Evolutionary conservation across 30 jellyfish, hydroid and myxozoan species (phyloP).

Genomic region (Cassiopea xamachana): DNA sequence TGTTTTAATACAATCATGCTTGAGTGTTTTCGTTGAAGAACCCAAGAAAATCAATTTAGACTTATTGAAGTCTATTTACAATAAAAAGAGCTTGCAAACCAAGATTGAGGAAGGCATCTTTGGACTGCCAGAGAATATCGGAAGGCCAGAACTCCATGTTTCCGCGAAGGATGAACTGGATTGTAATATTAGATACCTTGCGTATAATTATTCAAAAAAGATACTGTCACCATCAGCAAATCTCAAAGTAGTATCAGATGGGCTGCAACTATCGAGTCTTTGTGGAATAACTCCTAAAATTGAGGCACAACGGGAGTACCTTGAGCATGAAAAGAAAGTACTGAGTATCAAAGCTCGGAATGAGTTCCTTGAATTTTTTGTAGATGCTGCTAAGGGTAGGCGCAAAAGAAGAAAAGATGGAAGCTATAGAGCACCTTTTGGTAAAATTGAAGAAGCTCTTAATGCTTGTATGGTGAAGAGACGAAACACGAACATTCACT

Average conservation of each 20-base stretch:
- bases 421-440: conserved; percentile 65
- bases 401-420: conserved; percentile 51
- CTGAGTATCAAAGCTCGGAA: conserved; percentile 3
- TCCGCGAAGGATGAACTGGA: conserved; percentile 70
- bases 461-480: conserved; percentile 70
- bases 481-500: conserved; percentile 16
- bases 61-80: conserved; percentile 19
- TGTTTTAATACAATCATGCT: conserved; percentile 23
- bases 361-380: conserved; percentile 58
- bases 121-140: conserved; percentile 65
- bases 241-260: conserved; percentile 77
- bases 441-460: conserved; percentile 74
- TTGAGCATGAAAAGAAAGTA: conserved; percentile 42
- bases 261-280: conserved; percentile 75
- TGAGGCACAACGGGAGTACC: conserved; percentile 22
- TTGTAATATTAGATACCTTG: conserved; percentile 83
- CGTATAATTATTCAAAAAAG: conserved; percentile 77
- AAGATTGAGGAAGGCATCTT: conserved; percentile 48
- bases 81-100: conserved; percentile 29
- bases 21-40: conserved; percentile 10
- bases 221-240: conserved; percentile 71
- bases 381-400: conserved; percentile 45
- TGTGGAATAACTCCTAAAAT: conserved; percentile 66
- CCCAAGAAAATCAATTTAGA: conserved; percentile 13
- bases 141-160: conserved; percentile 1